Evolutionary conservation across 1,140 invertebrate genomes (phyloP), one percentile per base, ranked within the genome.

Genomic region (Nilaparvata lugens): DNA sequence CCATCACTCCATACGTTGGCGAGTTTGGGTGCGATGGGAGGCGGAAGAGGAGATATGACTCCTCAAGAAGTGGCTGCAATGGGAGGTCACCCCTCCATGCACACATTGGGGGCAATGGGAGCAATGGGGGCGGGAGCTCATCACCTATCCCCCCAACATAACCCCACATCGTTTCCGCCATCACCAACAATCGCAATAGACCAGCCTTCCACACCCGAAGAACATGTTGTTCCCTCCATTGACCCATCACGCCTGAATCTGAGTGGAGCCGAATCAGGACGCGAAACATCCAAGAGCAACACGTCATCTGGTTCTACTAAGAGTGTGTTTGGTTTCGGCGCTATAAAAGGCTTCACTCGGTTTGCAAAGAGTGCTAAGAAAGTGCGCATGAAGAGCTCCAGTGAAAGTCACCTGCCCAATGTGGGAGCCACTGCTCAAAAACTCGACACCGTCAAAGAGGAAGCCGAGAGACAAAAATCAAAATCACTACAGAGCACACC

Each of bases 401-500:
- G 59, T 60, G 59, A 60, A 55, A 48, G 52, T 43, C 31, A 60
- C 6, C 28, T 60, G 25, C 35, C 52, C 21, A 48, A 18, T 16
- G 53, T 52, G 24, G 28, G 38, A 45, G 13, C 56, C 42, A 45
- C 24, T 38, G n/a, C 28, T 23, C 52, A 42, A 18, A 40, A 13
- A 28, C 19, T 38, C 28, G 52, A 38, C 7, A 31, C 43, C 4
- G 25, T 25, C 9, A 60, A 40, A 54, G 59, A 60, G 23, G n/a
- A 25, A 23, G 9, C 16, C 4, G 19, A 31, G 52, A 59, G 21
- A 31, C n/a, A 24, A 14, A 31, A 31, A 59, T 23, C 57, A 18
- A 60, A 60, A 55, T 60, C 59, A 18, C 25, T 60, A 52, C 59
- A 60, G 25, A n/a, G 35, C n/a, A 60, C 59, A 35, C 59, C 59